Percentiles rank a stretch among this genome's conserved stretches.
Conservation (phyloP, 2,113 vertebrate genomes). For the Rhadina sibilatrix region DNA sequence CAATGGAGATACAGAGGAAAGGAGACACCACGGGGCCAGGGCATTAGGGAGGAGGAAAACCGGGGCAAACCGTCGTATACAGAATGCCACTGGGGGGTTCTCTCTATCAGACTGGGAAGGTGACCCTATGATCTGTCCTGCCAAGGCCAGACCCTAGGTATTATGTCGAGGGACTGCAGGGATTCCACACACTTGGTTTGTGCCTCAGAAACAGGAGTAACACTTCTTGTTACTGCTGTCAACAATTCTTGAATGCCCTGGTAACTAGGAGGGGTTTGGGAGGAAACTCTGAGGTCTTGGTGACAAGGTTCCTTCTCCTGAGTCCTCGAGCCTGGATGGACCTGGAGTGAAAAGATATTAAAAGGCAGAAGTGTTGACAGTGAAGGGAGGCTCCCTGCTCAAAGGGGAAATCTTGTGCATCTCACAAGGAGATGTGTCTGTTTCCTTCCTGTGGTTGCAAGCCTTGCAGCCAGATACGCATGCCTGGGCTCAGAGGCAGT, state of each 20-base stretch:
- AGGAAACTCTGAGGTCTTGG: neutral
- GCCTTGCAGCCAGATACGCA: neutral
- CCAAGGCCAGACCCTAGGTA: too few species aligned
- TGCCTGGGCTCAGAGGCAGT: neutral
- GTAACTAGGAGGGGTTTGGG: neutral
- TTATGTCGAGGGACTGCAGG: too few species aligned
- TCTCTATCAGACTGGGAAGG: too few species aligned
- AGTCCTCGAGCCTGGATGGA: neutral
- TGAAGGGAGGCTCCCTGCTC: neutral
- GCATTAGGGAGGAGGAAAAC: too few species aligned
- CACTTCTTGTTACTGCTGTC: neutral
- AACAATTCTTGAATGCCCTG: neutral
- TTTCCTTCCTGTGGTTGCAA: conserved; percentile 7
- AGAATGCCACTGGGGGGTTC: too few species aligned
- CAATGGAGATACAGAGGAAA: too few species aligned
- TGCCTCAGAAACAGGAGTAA: neutral
- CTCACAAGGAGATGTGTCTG: neutral
- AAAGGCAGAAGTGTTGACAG: neutral
- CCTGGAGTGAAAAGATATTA: neutral
- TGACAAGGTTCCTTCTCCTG: neutral
- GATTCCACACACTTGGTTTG: too few species aligned
- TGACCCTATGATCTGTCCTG: too few species aligned
- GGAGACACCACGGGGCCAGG: too few species aligned
- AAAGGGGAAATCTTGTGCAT: neutral
- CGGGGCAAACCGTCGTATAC: too few species aligned